These are phyloP conservation scores for Hedychridium roseum DNA, from an alignment of 2,888 invertebrate genomes.

Conservation along the genomic window DNA sequence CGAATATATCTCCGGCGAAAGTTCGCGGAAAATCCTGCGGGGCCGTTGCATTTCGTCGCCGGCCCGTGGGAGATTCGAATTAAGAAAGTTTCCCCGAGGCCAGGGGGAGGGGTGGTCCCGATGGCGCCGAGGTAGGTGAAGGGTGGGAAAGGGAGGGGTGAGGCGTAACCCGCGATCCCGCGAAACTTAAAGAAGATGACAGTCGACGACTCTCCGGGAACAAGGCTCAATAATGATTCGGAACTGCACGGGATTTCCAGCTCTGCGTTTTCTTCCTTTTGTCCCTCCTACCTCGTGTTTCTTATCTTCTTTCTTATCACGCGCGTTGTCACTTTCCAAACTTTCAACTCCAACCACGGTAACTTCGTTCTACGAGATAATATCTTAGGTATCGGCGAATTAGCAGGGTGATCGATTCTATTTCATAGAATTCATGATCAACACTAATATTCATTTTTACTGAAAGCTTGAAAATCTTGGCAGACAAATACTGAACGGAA, in stretches of 20 bases:
- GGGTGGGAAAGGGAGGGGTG: conserved; percentile 9
- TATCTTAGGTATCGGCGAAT: too few species aligned
- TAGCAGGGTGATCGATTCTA: too few species aligned
- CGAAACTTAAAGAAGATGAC: conserved; percentile 42
- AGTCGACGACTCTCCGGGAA: conserved; percentile 37
- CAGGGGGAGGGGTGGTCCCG: neutral
- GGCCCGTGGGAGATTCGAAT: conserved; percentile 38
- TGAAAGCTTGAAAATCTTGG: too few species aligned
- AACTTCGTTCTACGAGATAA: too few species aligned
- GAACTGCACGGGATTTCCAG: conserved; percentile 8
- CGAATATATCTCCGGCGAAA: too few species aligned
- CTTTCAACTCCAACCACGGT: too few species aligned
- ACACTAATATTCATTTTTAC: too few species aligned
- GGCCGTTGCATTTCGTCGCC: conserved; percentile 28
- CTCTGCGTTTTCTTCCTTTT: conserved; percentile 1
- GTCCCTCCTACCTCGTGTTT: too few species aligned
- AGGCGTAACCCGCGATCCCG: conserved; percentile 28
- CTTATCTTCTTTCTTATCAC: too few species aligned
- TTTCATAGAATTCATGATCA: too few species aligned
- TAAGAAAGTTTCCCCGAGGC: conserved; percentile 45
- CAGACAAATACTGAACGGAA: too few species aligned
- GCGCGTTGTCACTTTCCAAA: too few species aligned
- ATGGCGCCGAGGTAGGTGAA: conserved; percentile 14
- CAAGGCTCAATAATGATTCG: conserved; percentile 44
- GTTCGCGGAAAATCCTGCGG: conserved; percentile 22